Base-by-base conservation (phyloP, 2,888 invertebrate species). In the Dryadula phaetusa region DNA sequence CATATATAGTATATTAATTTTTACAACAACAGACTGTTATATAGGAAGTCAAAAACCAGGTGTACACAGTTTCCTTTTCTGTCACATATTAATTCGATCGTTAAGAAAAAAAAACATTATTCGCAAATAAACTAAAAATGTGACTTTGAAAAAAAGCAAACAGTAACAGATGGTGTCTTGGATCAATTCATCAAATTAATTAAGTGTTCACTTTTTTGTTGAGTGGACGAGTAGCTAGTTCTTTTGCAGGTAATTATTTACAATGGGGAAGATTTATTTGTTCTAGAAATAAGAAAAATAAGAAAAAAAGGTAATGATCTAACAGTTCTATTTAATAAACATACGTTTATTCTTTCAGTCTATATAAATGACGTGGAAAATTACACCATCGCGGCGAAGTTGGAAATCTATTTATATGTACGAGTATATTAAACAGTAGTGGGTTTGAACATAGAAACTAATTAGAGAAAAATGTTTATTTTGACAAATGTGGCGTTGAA, bases 161-260 rank as follows among this genome's bases (percentile, higher is more conserved):
- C 20, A 37, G 7, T 54, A 37, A 37, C 37, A 12, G 20, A 56
- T 37, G 54, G 14, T 14, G 14, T 54, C 5, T 54, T 54, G 18
- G 34, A 37, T 54, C 37, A 56, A 56, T 56, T 40, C 22, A 56
- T 56, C 54, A 56, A 40, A 56, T 56, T 56, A 37, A 56, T 56
- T 56, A 40, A 40, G 37, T 22, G 2, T 22, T 56, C 22, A 8
- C 6, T 10, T 56, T 54, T 22, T 56, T 37, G 22, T 10, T 12
- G 5, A 18, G 34, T 14, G 14, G 2, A 34, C 18, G 34, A 6
- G 18, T 14, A 12, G 14, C 18, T 20, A 37, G 20, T 37, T 56
- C 37, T 40, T 37, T 40, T 37, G 37, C n/a, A 40, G 22, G 22
- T 56, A 40, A 56, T 28, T 28, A 28, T 56, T 56, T 22, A 40